phyloP scores from a whole-genome alignment of 2,888 invertebrate species.

The Agrilus biguttatus region DNA sequence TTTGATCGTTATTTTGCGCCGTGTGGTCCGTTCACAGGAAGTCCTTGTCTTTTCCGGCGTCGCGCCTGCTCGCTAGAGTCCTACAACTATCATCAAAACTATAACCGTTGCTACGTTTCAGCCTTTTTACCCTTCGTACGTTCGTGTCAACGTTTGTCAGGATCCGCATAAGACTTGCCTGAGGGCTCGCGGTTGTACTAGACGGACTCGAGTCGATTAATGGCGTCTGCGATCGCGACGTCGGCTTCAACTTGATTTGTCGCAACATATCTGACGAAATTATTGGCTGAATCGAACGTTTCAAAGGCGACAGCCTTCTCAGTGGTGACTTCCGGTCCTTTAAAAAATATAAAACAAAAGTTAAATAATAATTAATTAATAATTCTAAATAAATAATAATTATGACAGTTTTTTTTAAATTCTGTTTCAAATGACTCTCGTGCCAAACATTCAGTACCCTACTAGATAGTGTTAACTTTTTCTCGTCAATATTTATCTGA shows the following conservation, averaged over 20 bases:
- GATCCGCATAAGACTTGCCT: slow-evolving; percentile 20
- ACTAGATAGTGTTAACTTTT: no score
- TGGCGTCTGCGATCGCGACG: slow-evolving; percentile 13
- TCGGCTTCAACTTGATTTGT: slow-evolving; percentile 23
- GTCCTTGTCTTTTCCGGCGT: no score
- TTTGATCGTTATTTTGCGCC: no score
- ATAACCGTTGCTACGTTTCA: slow-evolving; percentile 18
- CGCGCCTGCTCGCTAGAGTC: not conserved
- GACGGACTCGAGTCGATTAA: slow-evolving; percentile 10
- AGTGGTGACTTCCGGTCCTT: slow-evolving; percentile 4
- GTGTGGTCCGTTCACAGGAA: no score
- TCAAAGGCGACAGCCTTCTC: slow-evolving; percentile 14
- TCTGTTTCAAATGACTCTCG: no score
- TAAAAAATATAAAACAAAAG: slow-evolving; percentile 2
- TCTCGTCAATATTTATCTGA: no score
- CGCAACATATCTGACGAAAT: slow-evolving; percentile 21
- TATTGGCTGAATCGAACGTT: slow-evolving; percentile 16
- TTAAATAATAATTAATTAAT: not conserved
- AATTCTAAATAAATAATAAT: not conserved
- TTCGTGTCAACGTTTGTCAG: slow-evolving; percentile 17
- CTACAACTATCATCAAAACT: slow-evolving; percentile 22
- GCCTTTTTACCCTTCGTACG: slow-evolving; percentile 21
- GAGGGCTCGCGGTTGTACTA: slow-evolving; percentile 17
- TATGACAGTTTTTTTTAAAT: no score
- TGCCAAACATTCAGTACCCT: no score